Evolutionary conservation across 2,888 invertebrate genomes (phyloP).

Genomic region (Archaeoteleia sp.): DNA sequence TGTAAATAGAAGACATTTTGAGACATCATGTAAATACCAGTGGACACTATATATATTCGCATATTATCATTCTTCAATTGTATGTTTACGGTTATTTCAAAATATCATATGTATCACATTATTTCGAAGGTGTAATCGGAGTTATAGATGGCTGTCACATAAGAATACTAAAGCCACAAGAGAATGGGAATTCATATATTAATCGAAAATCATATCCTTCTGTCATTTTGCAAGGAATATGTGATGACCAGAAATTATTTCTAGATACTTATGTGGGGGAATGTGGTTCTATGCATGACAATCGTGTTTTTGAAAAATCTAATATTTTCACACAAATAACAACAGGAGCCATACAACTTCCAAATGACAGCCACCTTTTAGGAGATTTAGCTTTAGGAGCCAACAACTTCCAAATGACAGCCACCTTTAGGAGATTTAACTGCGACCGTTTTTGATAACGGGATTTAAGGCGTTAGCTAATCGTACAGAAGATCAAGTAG

Average conservation of each 20-base stretch:
- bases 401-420: too few species aligned
- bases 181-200: constrained; percentile 13
- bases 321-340: constrained; percentile 9
- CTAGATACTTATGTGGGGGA: constrained; percentile 21
- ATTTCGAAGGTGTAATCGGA: constrained; percentile 12
- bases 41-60: too few species aligned
- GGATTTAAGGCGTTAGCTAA: constrained; percentile 18
- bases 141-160: constrained; percentile 13
- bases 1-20: too few species aligned
- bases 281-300: constrained; percentile 26
- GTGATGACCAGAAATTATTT: constrained; percentile 18
- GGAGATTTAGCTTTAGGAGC: constrained; percentile 36
- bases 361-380: constrained; percentile 14
- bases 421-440: too few species aligned
- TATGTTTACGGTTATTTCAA: too few species aligned
- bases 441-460: constrained; percentile 7
- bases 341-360: not conserved
- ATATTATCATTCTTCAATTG: too few species aligned
- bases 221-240: constrained; percentile 17
- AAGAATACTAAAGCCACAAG: constrained; percentile 13
- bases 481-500: constrained; percentile 6
- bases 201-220: constrained; percentile 12
- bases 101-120: too few species aligned
- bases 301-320: constrained; percentile 11
- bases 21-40: too few species aligned